Percentiles rank a stretch among this genome's conserved stretches.
Evolutionary conservation across 1,140 invertebrate species (phyloP).

Genomic region (Pachyrhynchus sulphureomaculatus): DNA sequence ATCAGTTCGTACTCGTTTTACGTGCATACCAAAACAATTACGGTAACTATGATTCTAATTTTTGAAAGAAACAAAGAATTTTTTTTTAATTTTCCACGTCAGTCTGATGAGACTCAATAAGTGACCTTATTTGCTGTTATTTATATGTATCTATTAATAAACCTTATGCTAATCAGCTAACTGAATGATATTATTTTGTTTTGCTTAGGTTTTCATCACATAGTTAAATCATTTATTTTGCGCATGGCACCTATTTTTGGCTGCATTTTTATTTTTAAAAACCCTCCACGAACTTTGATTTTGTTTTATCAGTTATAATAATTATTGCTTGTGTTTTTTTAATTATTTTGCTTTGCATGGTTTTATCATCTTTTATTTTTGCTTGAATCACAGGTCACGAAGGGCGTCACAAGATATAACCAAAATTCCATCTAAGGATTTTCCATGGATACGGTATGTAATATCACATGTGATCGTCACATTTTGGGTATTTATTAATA

Average conservation of each 20-base stretch:
- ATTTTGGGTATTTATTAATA: not conserved
- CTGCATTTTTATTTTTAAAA: not conserved
- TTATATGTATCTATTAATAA: not conserved
- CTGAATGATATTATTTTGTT: not conserved
- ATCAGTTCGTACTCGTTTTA: too few species aligned
- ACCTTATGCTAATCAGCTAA: not conserved
- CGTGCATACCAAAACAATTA: too few species aligned
- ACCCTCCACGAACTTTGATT: not conserved
- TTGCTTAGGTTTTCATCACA: not conserved
- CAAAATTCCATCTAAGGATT: conserved; percentile 60
- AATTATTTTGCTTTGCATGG: conserved; percentile 43
- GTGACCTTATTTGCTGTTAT: not conserved
- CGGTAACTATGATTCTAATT: too few species aligned
- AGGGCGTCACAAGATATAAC: conserved; percentile 75
- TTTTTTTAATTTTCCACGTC: too few species aligned
- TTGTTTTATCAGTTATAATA: conserved; percentile 2
- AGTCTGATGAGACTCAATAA: too few species aligned
- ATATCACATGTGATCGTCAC: conserved; percentile 6
- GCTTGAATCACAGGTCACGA: conserved; percentile 63
- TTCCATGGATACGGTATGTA: conserved; percentile 51
- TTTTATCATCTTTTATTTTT: conserved; percentile 50
- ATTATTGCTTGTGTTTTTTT: too few species aligned
- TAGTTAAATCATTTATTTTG: not conserved
- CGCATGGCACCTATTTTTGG: not conserved
- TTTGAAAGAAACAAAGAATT: too few species aligned